Evolutionary conservation across 2,113 vertebrate species (phyloP).

Genomic region (Zosterops pallidus): DNA sequence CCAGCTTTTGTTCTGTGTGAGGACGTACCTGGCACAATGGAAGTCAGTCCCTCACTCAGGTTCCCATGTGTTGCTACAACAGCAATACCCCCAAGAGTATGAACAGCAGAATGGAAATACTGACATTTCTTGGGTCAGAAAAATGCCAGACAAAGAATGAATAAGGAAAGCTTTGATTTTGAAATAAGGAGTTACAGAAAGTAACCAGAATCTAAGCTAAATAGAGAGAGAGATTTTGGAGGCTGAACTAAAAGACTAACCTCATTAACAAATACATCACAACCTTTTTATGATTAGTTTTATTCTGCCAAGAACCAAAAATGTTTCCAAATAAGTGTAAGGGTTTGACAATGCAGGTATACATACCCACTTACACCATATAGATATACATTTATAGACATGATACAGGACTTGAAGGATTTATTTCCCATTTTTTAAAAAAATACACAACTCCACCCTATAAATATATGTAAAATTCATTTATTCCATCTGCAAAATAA

Average conservation of each 20-base stretch:
- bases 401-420: background rate
- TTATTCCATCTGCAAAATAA: background rate
- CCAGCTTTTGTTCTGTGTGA: background rate
- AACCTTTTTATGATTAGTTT: background rate
- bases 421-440: background rate
- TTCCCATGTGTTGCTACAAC: background rate
- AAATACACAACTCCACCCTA: background rate
- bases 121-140: conserved; percentile 1
- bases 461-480: background rate
- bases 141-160: background rate
- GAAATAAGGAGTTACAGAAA: background rate
- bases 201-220: background rate
- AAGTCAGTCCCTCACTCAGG: background rate
- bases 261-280: background rate
- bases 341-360: background rate
- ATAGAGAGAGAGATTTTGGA: background rate
- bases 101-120: conserved; percentile 9
- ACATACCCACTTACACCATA: background rate
- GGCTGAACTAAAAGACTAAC: background rate
- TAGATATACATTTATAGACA: background rate
- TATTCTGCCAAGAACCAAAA: background rate
- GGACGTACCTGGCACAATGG: background rate
- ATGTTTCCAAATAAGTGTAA: background rate
- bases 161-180: background rate
- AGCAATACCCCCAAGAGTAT: background rate